phyloP scores from a whole-genome alignment of 64 coral and sea anemone species.

The Montipora capricornis region DNA sequence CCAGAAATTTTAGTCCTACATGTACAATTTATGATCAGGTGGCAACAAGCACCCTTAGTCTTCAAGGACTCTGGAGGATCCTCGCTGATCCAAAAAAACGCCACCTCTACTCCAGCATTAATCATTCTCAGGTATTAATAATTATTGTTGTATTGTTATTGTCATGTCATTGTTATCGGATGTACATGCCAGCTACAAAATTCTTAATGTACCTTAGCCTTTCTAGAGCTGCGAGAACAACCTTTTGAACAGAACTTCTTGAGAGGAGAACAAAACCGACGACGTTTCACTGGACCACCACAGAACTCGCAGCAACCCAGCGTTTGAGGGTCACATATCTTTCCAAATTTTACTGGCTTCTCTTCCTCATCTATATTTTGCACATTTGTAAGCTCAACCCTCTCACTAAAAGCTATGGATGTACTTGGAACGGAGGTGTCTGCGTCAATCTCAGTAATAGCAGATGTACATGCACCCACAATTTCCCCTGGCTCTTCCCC shows the following conservation, averaged over 20 bases:
- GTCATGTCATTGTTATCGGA: too few species aligned
- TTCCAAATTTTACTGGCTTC: slow-evolving; percentile 52
- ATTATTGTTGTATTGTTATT: too few species aligned
- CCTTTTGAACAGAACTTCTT: slow-evolving; percentile 93
- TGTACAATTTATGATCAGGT: too few species aligned
- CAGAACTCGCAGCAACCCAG: slow-evolving; percentile 89
- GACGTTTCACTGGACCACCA: slow-evolving; percentile 87
- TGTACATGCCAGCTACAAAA: background rate
- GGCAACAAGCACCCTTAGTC: too few species aligned
- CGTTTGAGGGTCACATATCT: slow-evolving; percentile 61
- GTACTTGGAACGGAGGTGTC: background rate
- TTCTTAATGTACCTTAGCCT: slow-evolving; percentile 51
- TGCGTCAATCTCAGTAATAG: background rate
- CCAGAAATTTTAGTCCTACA: too few species aligned
- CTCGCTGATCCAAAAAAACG: too few species aligned
- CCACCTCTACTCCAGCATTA: too few species aligned
- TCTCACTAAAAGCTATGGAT: background rate
- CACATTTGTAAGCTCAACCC: background rate
- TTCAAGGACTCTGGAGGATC: too few species aligned
- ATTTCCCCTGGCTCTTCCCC: background rate
- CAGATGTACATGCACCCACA: background rate
- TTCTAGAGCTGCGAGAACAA: slow-evolving; percentile 83
- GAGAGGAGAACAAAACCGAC: slow-evolving; percentile 76
- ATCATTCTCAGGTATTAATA: too few species aligned
- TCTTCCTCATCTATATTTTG: slow-evolving; percentile 40